Evolutionary conservation across 2,797 vertebrate genomes (phyloP), one percentile per base, ranked within the genome.

Genomic region (Taenioides sp.): DNA sequence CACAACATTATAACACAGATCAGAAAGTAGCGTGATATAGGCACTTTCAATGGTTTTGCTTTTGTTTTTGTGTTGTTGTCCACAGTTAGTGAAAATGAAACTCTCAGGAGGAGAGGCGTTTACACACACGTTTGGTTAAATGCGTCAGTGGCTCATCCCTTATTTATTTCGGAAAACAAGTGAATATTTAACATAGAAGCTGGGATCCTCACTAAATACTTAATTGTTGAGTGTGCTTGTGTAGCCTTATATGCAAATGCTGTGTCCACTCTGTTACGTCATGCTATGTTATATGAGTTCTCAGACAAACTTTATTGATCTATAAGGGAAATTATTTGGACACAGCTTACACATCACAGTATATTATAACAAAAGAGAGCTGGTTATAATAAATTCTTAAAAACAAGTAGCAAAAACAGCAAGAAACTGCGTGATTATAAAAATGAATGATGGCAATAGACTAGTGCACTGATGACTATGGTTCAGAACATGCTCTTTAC

Each of bases 111-210:
- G 34, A 62, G 28, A 61, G 59, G 59, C 59, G 20, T 62, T 62
- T 62, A 34, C 60, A 37, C 71, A 78, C 43, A 69, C 52, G 18
- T 71, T 22, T 62, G 52, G 80, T 83, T 87, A 89, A 91, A 92
- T 85, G 86, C 75, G 67, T 86, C 89, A 89, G 90, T 79, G 83
- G 72, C 89, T 90, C 87, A 94, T 95, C 74, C 89, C 92, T 94
- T 88, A 94, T 95, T 95, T 80, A 94, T 92, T 62, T 80, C 83
- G 91, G 92, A 93, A 94, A 94, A 91, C 86, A 75, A 90, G 88
- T 94, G 85, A 92, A 93, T 89, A 92, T 93, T 94, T 95, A 92
- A 92, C 89, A 83, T 60, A 80, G 78, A 85, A 80, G 83, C 86
- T 86, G 90, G 83, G 90, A 81, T 90, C 76, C 87, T 86, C 84